These are phyloP conservation scores for Lordiphosa clarofinis DNA, from an alignment of 1,140 invertebrate species.

Conservation along the genomic window DNA sequence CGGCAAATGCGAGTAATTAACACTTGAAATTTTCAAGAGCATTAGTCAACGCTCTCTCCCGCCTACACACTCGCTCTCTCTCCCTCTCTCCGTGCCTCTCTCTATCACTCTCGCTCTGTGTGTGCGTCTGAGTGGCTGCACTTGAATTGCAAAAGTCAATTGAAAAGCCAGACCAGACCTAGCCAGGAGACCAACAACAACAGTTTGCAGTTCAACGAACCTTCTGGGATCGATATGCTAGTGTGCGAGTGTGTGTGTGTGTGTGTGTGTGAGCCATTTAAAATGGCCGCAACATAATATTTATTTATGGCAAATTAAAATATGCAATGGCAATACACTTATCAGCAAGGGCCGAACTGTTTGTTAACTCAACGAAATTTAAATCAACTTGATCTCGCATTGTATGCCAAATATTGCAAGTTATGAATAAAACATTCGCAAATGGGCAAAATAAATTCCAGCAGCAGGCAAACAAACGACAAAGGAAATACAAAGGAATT, in stretches of 20 bases:
- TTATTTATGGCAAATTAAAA: slow-evolving; percentile 47
- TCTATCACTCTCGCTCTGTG: slow-evolving; percentile 9
- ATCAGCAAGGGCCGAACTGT: slow-evolving; percentile 15
- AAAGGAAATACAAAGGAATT: slow-evolving; percentile 57
- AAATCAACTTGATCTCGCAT: slow-evolving; percentile 49
- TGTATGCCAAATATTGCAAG: slow-evolving; percentile 59
- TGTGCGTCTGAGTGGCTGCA: slow-evolving; percentile 55
- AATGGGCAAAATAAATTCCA: slow-evolving; percentile 53
- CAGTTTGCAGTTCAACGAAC: slow-evolving; percentile 56
- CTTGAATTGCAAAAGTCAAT: slow-evolving; percentile 58
- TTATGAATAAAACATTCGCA: slow-evolving; percentile 73
- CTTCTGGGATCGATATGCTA: slow-evolving; percentile 44
- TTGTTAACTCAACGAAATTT: slow-evolving; percentile 33
- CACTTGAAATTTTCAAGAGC: slow-evolving; percentile 70
- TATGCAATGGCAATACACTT: slow-evolving; percentile 24
- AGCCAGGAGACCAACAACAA: slow-evolving; percentile 12
- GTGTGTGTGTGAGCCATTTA: slow-evolving; percentile 28
- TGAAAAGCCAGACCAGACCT: slow-evolving; percentile 36
- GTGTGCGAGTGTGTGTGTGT: background rate
- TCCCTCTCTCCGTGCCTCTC: slow-evolving; percentile 10
- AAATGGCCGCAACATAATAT: slow-evolving; percentile 56
- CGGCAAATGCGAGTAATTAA: slow-evolving; percentile 66
- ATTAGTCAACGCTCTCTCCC: slow-evolving; percentile 42
- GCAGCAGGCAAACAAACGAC: slow-evolving; percentile 43
- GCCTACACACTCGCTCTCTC: slow-evolving; percentile 5